A percentile compares a stretch with the other conserved stretches of the same genome.
These are phyloP conservation scores for Agonopterix alstromeriana DNA, from an alignment of 2,888 invertebrate genomes.

Conservation along the genomic window DNA sequence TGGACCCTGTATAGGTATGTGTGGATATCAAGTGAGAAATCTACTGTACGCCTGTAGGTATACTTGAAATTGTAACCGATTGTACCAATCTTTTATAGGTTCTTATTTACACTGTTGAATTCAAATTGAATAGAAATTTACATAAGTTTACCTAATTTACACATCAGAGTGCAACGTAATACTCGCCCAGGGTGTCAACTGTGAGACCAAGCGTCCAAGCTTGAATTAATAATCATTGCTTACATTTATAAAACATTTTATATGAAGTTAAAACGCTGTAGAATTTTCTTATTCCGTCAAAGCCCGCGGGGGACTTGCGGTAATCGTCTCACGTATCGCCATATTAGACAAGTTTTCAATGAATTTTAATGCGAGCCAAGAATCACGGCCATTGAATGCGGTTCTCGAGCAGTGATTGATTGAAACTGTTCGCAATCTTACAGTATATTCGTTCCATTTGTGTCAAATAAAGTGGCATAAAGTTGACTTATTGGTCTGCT, in stretches of 20 bases:
- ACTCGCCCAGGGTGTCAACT: slow-evolving; percentile 12
- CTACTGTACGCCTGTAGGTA: too few species aligned
- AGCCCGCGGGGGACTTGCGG: slow-evolving; percentile 19
- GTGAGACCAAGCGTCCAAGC: slow-evolving; percentile 1
- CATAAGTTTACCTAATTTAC: slow-evolving; percentile 17
- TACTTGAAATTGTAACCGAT: too few species aligned
- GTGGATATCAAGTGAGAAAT: too few species aligned
- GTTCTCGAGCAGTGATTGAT: slow-evolving; percentile 20
- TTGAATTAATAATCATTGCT: slow-evolving; percentile 16
- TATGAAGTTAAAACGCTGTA: slow-evolving; percentile 36
- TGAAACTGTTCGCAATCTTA: slow-evolving; percentile 6
- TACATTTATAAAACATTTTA: slow-evolving; percentile 34
- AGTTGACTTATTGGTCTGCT: slow-evolving; percentile 4
- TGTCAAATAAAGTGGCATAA: slow-evolving; percentile 9
- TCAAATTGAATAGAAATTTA: slow-evolving; percentile 3
- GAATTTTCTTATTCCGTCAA: slow-evolving; percentile 33
- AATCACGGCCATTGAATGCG: slow-evolving; percentile 12
- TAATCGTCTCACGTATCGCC: slow-evolving; percentile 39
- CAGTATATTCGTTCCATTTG: slow-evolving; percentile 11
- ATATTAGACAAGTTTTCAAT: slow-evolving; percentile 54
- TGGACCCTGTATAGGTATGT: too few species aligned
- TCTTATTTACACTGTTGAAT: not conserved
- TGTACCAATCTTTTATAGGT: not conserved
- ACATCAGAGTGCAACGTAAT: slow-evolving; percentile 19
- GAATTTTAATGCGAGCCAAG: slow-evolving; percentile 46